phyloP scores from a whole-genome alignment of 2,888 invertebrate genomes.

The Neria commutata region DNA sequence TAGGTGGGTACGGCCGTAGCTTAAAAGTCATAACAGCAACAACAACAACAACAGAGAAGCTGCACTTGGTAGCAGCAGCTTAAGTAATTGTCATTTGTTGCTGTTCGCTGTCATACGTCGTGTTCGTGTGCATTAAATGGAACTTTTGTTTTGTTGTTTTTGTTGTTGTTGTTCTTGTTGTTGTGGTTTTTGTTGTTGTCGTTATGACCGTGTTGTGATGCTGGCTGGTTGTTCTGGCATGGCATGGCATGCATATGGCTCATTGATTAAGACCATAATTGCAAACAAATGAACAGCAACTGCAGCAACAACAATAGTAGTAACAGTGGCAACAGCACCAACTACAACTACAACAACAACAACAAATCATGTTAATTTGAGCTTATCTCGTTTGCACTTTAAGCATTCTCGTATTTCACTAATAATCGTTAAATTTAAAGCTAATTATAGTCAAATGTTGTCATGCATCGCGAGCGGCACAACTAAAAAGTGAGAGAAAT shows the following conservation, averaged over 20 bases:
- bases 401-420: too few relatives aligned
- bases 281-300: conserved; percentile 6
- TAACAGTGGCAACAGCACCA: conserved; percentile 37
- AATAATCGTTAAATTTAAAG: too few relatives aligned
- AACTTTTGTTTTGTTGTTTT: conserved; percentile 37
- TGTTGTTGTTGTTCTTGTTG: background rate
- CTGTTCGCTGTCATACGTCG: conserved; percentile 11
- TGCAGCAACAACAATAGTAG: background rate
- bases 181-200: too few relatives aligned
- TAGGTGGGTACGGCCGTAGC: too few relatives aligned
- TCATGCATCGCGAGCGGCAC: too few relatives aligned
- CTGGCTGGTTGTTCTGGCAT: too few relatives aligned
- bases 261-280: conserved; percentile 27
- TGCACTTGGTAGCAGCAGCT: conserved; percentile 38
- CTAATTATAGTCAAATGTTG: too few relatives aligned
- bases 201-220: too few relatives aligned
- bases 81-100: conserved; percentile 33
- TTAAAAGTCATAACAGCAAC: too few relatives aligned
- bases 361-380: conserved; percentile 32
- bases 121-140: conserved; percentile 24
- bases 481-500: too few relatives aligned
- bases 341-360: conserved; percentile 29
- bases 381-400: too few relatives aligned
- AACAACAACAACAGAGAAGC: conserved; percentile 29
- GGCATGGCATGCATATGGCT: conserved; percentile 9